Conservation (phyloP, 2,113 vertebrate genomes). For the Jacana jacana region DNA sequence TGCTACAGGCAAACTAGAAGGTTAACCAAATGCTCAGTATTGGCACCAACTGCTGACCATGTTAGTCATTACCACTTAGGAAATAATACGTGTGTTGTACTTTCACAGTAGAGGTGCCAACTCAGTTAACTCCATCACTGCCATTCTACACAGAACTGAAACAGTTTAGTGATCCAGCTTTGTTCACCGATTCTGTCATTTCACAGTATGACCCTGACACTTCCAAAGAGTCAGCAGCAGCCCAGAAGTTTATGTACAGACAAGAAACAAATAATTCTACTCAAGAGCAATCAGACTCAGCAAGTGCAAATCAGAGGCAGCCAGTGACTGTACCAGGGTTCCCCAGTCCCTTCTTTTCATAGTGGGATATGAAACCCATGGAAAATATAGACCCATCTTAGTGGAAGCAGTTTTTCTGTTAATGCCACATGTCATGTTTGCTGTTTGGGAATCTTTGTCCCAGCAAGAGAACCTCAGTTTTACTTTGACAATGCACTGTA, state of each 20-base stretch:
- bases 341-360: neutral
- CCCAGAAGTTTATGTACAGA: neutral
- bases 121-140: neutral
- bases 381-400: neutral
- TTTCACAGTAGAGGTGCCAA: neutral
- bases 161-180: neutral
- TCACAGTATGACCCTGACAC: neutral
- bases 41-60: conserved; percentile 42
- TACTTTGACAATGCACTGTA: neutral
- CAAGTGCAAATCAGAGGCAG: neutral
- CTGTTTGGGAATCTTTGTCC: neutral
- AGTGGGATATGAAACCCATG: neutral
- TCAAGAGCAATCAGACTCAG: neutral
- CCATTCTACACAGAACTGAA: neutral
- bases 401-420: neutral
- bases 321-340: neutral
- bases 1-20: conserved; percentile 47
- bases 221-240: neutral
- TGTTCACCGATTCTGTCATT: neutral
- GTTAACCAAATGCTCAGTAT: conserved; percentile 31
- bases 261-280: neutral
- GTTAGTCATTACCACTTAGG: conserved; percentile 27
- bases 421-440: neutral
- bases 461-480: neutral
- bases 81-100: neutral